A percentile compares a stretch with the other conserved stretches of the same genome.
phyloP scores from a whole-genome alignment of 2,113 vertebrate genomes.

The Laterallus jamaicensis region DNA sequence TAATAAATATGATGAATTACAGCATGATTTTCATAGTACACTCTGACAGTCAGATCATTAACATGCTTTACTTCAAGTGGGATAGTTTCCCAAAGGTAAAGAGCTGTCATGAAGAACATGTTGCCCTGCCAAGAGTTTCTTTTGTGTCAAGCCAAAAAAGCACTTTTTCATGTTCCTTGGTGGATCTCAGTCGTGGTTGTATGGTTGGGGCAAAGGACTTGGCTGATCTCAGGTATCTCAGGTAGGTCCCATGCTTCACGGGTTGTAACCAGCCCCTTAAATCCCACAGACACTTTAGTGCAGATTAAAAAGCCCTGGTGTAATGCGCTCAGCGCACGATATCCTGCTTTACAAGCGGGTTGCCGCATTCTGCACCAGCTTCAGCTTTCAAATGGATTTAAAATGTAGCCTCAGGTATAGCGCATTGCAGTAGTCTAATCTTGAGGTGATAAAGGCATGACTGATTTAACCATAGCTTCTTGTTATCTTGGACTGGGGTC shows the following conservation, averaged over 20 bases:
- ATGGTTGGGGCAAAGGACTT: neutral
- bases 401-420: slow-evolving; percentile 67
- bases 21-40: neutral
- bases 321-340: slow-evolving; percentile 3
- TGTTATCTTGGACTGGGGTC: slow-evolving; percentile 60
- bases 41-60: neutral
- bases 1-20: neutral
- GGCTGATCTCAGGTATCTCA: neutral
- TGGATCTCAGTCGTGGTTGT: neutral
- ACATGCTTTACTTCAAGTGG: neutral
- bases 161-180: neutral
- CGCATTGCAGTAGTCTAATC: slow-evolving; percentile 63
- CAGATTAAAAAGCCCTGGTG: slow-evolving; percentile 39
- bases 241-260: neutral
- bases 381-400: slow-evolving; percentile 70
- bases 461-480: slow-evolving; percentile 66
- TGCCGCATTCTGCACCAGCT: slow-evolving; percentile 38
- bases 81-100: neutral
- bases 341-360: slow-evolving; percentile 56
- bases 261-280: slow-evolving; percentile 26
- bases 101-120: neutral
- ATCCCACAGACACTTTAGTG: slow-evolving; percentile 19
- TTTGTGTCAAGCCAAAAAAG: neutral
- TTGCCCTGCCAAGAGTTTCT: neutral
- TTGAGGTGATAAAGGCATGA: slow-evolving; percentile 71